These are phyloP conservation scores for Lutra lutra DNA, from an alignment of 2,797 vertebrate genomes.

Conservation along the genomic window DNA sequence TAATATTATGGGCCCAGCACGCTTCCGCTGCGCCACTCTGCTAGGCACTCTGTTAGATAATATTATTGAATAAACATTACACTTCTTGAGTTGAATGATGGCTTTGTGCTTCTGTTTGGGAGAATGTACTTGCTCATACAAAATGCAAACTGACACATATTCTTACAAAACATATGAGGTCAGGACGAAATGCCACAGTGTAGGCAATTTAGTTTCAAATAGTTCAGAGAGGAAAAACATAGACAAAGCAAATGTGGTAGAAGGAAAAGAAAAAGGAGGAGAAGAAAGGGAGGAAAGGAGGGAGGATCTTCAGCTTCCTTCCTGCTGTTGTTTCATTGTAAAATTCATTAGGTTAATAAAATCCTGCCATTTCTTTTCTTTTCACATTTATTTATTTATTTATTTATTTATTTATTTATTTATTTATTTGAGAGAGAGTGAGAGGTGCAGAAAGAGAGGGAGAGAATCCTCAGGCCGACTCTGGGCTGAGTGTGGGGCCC, in stretches of 20 bases:
- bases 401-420: background rate
- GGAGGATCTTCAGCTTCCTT: background rate
- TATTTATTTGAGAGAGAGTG: background rate
- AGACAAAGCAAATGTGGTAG: background rate
- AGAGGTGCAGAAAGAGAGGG: background rate
- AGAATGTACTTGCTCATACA: background rate
- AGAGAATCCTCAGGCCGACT: background rate
- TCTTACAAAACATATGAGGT: background rate
- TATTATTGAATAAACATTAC: background rate
- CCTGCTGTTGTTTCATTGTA: background rate
- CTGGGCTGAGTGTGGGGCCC: background rate
- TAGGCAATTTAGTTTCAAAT: background rate
- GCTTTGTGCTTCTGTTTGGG: background rate
- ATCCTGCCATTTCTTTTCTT: background rate
- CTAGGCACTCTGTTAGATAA: background rate
- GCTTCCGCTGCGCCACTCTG: too few relatives aligned
- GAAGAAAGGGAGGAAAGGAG: background rate
- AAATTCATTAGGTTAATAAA: background rate
- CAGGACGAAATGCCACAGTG: background rate
- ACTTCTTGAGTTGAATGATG: background rate
- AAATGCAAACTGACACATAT: background rate
- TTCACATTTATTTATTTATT: background rate
- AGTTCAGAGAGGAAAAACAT: background rate
- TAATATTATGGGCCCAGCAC: too few relatives aligned
- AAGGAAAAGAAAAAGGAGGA: background rate